phyloP scores from a whole-genome alignment of 2,797 vertebrate genomes.

The Aldrovandia affinis region DNA sequence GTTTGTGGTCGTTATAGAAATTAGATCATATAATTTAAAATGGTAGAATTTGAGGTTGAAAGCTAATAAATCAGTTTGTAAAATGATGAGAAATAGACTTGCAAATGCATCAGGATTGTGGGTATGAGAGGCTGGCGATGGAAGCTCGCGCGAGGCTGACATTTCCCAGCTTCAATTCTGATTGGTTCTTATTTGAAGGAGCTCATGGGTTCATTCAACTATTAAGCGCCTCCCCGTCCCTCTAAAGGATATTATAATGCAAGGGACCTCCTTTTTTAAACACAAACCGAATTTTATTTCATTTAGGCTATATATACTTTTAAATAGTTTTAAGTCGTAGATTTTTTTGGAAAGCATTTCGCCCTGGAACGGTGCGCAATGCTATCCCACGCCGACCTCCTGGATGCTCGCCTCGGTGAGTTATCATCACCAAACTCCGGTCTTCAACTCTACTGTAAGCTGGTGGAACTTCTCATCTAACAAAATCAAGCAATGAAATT shows the following conservation, averaged over 20 bases:
- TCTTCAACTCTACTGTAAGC: slow-evolving; percentile 81
- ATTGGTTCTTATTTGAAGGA: slow-evolving; percentile 92
- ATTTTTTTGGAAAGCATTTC: slow-evolving; percentile 82
- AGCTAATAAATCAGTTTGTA: slow-evolving; percentile 74
- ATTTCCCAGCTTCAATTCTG: slow-evolving; percentile 88
- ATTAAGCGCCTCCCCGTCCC: slow-evolving; percentile 97
- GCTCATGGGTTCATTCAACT: slow-evolving; percentile 92
- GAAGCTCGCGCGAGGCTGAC: slow-evolving; percentile 78
- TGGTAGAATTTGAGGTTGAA: slow-evolving; percentile 76
- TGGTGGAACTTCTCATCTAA: slow-evolving; percentile 71
- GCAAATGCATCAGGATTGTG: slow-evolving; percentile 64
- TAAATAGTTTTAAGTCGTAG: slow-evolving; percentile 93
- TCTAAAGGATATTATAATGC: slow-evolving; percentile 99
- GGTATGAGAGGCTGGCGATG: slow-evolving; percentile 55
- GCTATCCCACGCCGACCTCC: slow-evolving; percentile 99
- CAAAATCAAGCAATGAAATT: slow-evolving; percentile 78
- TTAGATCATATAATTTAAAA: slow-evolving; percentile 76
- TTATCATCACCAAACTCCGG: slow-evolving; percentile 81
- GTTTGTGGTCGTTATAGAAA: slow-evolving; percentile 68
- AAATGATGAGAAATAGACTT: slow-evolving; percentile 77
- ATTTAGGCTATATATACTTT: slow-evolving; percentile 93
- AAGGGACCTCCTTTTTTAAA: slow-evolving; percentile 94
- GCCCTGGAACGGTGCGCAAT: slow-evolving; percentile 96
- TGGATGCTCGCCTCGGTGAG: slow-evolving; percentile 99
- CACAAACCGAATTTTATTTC: slow-evolving; percentile 97